Base-by-base conservation (phyloP, 1,140 invertebrate genomes). In the Bombus soroeensis region DNA sequence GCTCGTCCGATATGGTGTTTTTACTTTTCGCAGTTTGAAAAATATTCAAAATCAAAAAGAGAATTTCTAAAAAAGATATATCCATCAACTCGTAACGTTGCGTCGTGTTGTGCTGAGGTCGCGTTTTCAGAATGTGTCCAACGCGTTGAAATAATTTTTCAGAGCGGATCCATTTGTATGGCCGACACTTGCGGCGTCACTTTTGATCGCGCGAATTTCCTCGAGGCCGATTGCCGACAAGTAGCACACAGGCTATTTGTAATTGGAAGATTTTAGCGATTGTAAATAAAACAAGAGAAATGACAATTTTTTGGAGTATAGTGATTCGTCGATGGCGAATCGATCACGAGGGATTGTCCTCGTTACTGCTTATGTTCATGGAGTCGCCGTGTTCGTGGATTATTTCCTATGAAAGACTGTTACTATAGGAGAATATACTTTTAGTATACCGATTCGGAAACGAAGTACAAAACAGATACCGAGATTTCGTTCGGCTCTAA, bases 41-140 rank as follows among this genome's bases (percentile, higher is more conserved):
- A 37, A 25, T 25, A 10, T 3, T 8, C 18, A 64, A 32, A n/a
- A 66, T 32, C 5, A 18, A 32, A 34, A 34, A 0, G 15, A 9
- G 6, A 66, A 32, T 12, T n/a, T 15, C 1, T 18, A 6, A 9
- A 37, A 22, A 2, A 37, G 8, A 37, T 68, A 68, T 39, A 39
- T 39, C 4, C 4, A 39, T 25, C 8, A 28, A 70, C 2, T 70
- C 28, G 13, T 18, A 39, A 59, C 59, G 47, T 25, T 71, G 79
- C 53, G 70, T 81, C 79, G 79, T 81, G 79, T 81, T 81, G 79
- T 81, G 79, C 81, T 76, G 81, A 83, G 72, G 3, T 73, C 53
- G 41, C 43, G 34, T 76, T 76, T 37, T 62, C 53, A 37, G 12
- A 37, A 75, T 28, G 18, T 47, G 22, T 73, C 71, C n/a, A 39